Base-by-base conservation (phyloP, 2,888 invertebrate species). In the Spilarctia lutea region DNA sequence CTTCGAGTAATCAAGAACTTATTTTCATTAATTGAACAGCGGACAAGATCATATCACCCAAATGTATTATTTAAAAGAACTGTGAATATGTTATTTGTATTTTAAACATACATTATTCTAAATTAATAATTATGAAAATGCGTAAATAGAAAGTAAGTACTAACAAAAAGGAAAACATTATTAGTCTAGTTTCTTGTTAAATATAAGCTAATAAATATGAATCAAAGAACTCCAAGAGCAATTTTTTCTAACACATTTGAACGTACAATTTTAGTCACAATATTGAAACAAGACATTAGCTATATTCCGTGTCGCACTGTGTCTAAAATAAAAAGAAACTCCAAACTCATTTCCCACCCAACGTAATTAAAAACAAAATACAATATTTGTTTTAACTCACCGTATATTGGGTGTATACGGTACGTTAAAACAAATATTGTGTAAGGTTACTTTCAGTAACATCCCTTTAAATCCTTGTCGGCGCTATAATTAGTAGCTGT, bases 401-500 rank as follows among this genome's bases (percentile, higher is more conserved):
- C 24, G 20, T n/a, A 20, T 30, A n/a, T 52, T 56, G 11, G n/a
- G 52, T 56, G 8, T 56, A 56, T 56, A 56, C 52, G 52, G 52
- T 56, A 56, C 52, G 52, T 56, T 56, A 56, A 56, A 70, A 70
- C 42, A 71, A 77, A 67, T 52, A 56, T 72, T 71, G 72, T 77
- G 75, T 65, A 77, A 72, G 82, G 80, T 79, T 81, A 73, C 79
- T 75, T 77, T 81, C 69, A 76, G 80, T 80, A 85, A 68, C 80
- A 82, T 78, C 85, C 81, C 81, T 79, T 79, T 81, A 75, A 78
- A 82, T 83, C 80, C 81, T 78, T 85, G 86, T 89, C 86, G 85
- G 82, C 84, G 85, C 91, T 92, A 92, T 91, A 91, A 91, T 91
- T 92, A 91, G 84, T 79, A 73, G 65, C 79, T 68, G 77, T 81